A percentile compares a stretch with the other conserved stretches of the same genome.
phyloP scores from a whole-genome alignment of 2,888 invertebrate genomes.

The Spatulosminthurus flaviceps region DNA sequence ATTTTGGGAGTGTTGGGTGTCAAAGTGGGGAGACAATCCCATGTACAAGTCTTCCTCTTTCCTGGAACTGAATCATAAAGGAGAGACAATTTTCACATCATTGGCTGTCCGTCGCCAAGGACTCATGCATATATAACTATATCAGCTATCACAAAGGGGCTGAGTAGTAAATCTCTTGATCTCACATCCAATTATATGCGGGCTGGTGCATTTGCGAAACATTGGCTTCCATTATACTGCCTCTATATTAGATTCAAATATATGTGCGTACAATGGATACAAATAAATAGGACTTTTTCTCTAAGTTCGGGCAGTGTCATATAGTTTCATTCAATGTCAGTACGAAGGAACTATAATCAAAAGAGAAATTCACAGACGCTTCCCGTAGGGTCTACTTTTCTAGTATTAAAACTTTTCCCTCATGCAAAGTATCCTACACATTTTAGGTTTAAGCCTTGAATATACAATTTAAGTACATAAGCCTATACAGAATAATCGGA shows the following conservation, averaged over 20 bases:
- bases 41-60: constrained; percentile 27
- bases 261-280: background rate
- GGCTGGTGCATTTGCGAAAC: background rate
- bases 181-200: constrained; percentile 1
- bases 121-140: constrained; percentile 3
- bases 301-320: too few species aligned
- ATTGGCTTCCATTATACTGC: too few species aligned
- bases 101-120: background rate
- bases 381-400: background rate
- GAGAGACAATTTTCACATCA: constrained; percentile 23
- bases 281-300: too few species aligned
- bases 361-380: constrained; percentile 3
- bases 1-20: constrained; percentile 45
- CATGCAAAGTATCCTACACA: too few species aligned
- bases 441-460: too few species aligned
- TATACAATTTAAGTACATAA: too few species aligned
- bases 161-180: constrained; percentile 18
- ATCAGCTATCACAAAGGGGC: background rate
- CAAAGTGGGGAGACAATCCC: constrained; percentile 19
- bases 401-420: background rate
- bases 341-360: background rate
- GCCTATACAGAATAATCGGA: too few species aligned
- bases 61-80: constrained; percentile 34
- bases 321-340: too few species aligned
- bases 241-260: background rate